A percentile compares a stretch with the other conserved stretches of the same genome.
Evolutionary conservation across 2,797 vertebrate species (phyloP).

Genomic region (Cuniculus paca): DNA sequence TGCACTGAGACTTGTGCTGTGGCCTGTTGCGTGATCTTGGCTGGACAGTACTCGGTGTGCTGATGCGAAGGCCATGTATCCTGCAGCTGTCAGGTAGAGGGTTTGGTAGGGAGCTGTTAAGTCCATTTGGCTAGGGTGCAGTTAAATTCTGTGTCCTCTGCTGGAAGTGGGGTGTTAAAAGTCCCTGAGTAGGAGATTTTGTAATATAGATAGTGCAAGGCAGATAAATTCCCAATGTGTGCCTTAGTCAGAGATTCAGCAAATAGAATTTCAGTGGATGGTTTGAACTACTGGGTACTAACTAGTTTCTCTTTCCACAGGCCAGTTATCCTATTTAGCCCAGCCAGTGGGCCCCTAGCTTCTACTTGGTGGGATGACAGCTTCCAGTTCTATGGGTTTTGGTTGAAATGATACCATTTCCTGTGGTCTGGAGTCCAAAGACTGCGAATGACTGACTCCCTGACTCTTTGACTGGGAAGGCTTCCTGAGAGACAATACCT

Average conservation of each 20-base stretch:
- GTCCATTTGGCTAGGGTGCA: not conserved
- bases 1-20: not conserved
- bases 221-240: not conserved
- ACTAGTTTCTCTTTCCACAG: not conserved
- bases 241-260: not conserved
- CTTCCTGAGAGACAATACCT: fast-evolving
- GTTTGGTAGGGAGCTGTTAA: not conserved
- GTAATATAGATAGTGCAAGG: not conserved
- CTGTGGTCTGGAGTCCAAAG: not conserved
- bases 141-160: not conserved
- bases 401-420: not conserved
- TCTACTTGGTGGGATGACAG: not conserved
- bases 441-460: not conserved
- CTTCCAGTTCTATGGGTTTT: not conserved
- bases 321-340: not conserved
- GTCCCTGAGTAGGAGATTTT: not conserved
- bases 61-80: too few species aligned
- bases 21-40: not conserved
- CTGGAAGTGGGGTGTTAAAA: not conserved
- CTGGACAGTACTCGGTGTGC: not conserved
- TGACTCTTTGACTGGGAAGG: not conserved
- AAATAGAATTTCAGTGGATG: not conserved
- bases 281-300: not conserved
- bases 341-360: not conserved
- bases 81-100: not conserved